Conservation (phyloP, 1,140 invertebrate species). For the Hestina assimilis region DNA sequence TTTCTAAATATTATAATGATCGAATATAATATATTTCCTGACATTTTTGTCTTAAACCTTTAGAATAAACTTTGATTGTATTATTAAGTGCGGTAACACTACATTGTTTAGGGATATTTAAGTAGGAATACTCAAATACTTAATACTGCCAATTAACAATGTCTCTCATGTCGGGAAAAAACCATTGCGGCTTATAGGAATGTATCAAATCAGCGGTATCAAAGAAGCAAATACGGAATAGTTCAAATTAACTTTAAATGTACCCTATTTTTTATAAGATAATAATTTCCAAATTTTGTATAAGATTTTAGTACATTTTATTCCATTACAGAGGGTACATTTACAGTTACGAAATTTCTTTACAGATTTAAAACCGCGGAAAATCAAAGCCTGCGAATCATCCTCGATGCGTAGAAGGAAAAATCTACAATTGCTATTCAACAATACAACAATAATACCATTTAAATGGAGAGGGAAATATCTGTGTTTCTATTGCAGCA, state of each 20-base stretch:
- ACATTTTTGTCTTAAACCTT: no score
- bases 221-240: not conserved
- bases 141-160: no score
- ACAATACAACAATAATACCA: slow-evolving; percentile 65
- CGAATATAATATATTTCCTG: no score
- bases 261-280: slow-evolving; percentile 45
- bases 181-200: no score
- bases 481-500: slow-evolving; percentile 67
- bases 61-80: no score
- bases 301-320: slow-evolving; percentile 22
- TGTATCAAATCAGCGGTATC: no score
- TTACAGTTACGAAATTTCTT: slow-evolving; percentile 60
- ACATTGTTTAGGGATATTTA: no score
- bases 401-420: slow-evolving; percentile 58
- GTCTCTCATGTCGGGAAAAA: no score
- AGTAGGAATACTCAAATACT: no score
- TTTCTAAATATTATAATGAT: no score
- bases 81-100: no score
- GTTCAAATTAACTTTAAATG: slow-evolving; percentile 58
- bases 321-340: slow-evolving; percentile 53
- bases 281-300: slow-evolving; percentile 6
- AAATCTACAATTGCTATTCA: slow-evolving; percentile 65
- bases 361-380: slow-evolving; percentile 61
- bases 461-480: slow-evolving; percentile 73
- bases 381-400: slow-evolving; percentile 54